Conservation (phyloP, 2,797 vertebrate species). For the Lepilemur septentrionalis region DNA sequence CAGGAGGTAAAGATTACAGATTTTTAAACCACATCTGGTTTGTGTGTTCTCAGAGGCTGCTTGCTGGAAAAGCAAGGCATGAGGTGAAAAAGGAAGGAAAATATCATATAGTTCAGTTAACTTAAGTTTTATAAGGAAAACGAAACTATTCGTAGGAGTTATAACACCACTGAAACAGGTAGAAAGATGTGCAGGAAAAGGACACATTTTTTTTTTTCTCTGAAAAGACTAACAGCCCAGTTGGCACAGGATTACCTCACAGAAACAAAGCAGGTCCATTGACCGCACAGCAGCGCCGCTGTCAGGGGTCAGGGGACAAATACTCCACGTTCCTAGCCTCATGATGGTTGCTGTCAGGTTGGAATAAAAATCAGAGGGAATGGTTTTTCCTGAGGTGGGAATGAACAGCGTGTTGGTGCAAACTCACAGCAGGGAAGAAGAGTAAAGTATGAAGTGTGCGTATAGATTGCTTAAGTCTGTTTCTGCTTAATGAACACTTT, state of each 20-base stretch:
- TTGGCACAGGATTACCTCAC: background rate
- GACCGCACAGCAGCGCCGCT: rapidly evolving
- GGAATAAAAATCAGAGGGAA: background rate
- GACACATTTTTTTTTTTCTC: background rate
- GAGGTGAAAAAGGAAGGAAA: background rate
- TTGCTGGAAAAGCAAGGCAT: background rate
- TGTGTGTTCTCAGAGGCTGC: background rate
- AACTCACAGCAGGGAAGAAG: background rate
- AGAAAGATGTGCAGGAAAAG: background rate
- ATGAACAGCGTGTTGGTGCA: background rate
- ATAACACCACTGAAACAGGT: background rate
- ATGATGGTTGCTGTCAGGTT: background rate
- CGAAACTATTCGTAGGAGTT: slow-evolving; percentile 1
- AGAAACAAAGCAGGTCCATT: background rate
- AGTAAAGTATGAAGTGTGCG: background rate
- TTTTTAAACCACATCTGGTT: slow-evolving; percentile 13
- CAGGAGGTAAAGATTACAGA: background rate
- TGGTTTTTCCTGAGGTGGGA: background rate
- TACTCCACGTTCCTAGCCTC: background rate
- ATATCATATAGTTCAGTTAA: background rate
- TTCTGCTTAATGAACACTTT: background rate
- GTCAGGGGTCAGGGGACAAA: no score
- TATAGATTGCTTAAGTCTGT: background rate
- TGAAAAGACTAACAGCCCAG: background rate
- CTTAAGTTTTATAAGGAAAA: slow-evolving; percentile 13